Conservation (phyloP, 2,113 vertebrate genomes). For the Halichoerus grypus region DNA sequence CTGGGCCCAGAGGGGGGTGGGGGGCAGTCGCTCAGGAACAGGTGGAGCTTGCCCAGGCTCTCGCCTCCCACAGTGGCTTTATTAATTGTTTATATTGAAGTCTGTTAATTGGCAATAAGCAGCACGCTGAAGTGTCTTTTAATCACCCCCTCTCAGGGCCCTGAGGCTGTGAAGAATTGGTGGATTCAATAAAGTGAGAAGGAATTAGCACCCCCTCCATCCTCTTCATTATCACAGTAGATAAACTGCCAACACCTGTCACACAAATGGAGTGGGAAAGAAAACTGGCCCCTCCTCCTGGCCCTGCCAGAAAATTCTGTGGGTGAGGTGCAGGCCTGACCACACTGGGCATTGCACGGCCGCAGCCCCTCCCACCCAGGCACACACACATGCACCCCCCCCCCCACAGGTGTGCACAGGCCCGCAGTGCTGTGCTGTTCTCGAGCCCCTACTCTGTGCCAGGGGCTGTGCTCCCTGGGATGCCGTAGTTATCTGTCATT, state of each 20-base stretch:
- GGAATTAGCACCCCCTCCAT: slow-evolving; percentile 50
- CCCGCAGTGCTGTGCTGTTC: no score
- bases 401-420: no score
- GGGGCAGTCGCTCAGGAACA: neutral
- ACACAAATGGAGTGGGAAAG: neutral
- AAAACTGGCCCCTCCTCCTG: neutral
- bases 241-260: slow-evolving; percentile 73
- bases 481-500: neutral
- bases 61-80: slow-evolving; percentile 39
- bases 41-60: neutral
- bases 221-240: slow-evolving; percentile 63
- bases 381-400: rapidly evolving
- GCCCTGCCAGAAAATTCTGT: neutral
- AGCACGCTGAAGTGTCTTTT: slow-evolving; percentile 71
- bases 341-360: neutral
- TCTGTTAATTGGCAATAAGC: slow-evolving; percentile 81
- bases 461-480: neutral
- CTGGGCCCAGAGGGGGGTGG: no score
- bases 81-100: slow-evolving; percentile 82
- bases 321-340: neutral
- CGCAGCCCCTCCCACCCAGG: neutral
- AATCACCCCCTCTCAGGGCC: slow-evolving; percentile 71
- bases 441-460: no score
- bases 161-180: slow-evolving; percentile 65
- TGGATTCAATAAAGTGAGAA: slow-evolving; percentile 70